A percentile compares a stretch with the other conserved stretches of the same genome.
These are phyloP conservation scores for Laspeyria flexula DNA, from an alignment of 2,888 invertebrate genomes.

Conservation along the genomic window DNA sequence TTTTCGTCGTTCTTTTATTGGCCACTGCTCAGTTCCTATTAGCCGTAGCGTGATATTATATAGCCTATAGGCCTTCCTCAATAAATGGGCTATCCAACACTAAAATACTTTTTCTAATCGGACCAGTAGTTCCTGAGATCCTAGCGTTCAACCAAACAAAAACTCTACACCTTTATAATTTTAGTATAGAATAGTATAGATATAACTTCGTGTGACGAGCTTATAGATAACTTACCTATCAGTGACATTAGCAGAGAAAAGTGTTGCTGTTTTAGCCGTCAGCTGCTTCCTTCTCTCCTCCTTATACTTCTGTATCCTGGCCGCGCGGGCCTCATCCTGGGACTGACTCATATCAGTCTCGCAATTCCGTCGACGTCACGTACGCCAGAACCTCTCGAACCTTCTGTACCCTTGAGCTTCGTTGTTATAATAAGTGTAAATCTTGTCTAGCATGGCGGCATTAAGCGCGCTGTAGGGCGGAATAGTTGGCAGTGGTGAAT, in stretches of 20 bases:
- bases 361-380: conserved; percentile 66
- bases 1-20: too few species aligned
- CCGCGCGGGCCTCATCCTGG: conserved; percentile 84
- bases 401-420: conserved; percentile 54
- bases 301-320: conserved; percentile 90
- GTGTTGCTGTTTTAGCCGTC: conserved; percentile 85
- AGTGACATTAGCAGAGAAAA: conserved; percentile 89
- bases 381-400: conserved; percentile 59
- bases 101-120: too few species aligned
- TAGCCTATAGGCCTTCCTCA: too few species aligned
- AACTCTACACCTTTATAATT: too few species aligned
- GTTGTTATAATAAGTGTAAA: conserved; percentile 59
- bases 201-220: too few species aligned
- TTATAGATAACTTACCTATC: conserved; percentile 75
- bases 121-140: too few species aligned
- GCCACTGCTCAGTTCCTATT: too few species aligned
- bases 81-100: too few species aligned
- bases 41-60: too few species aligned
- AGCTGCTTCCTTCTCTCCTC: conserved; percentile 90
- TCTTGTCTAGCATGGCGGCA: conserved; percentile 81
- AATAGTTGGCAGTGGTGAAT: conserved; percentile 81
- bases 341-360: conserved; percentile 71
- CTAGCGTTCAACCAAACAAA: too few species aligned
- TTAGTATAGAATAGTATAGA: too few species aligned
- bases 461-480: conserved; percentile 75